A percentile compares a stretch with the other conserved stretches of the same genome.
Evolutionary conservation across 2,888 invertebrate genomes (phyloP).

Genomic region (Crioceris asparagi): DNA sequence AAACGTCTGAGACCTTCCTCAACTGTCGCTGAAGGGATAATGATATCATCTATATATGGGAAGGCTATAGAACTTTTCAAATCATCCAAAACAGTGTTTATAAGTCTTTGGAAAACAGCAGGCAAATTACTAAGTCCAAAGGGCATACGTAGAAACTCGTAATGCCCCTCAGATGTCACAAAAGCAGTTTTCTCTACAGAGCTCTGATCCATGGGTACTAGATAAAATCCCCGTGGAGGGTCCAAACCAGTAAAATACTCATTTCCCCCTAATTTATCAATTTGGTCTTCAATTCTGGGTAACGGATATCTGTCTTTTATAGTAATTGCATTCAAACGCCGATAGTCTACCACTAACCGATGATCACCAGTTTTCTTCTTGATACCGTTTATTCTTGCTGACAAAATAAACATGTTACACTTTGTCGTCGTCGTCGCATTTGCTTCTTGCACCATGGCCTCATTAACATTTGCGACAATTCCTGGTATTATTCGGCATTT

Average conservation of each 20-base stretch:
- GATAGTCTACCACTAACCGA: constrained; percentile 14
- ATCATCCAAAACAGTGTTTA: constrained; percentile 19
- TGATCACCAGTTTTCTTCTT: constrained; percentile 12
- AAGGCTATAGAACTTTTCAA: constrained; percentile 9
- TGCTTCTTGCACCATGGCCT: no score
- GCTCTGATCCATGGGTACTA: constrained; percentile 20
- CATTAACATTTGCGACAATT: no score
- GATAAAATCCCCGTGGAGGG: constrained; percentile 22
- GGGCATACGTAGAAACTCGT: not conserved
- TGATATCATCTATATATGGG: constrained; percentile 17
- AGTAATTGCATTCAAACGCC: constrained; percentile 10
- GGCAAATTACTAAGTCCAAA: no score
- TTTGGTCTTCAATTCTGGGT: constrained; percentile 15
- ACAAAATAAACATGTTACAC: no score
- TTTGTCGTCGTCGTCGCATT: no score
- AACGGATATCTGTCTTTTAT: constrained; percentile 12
- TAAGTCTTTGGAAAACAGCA: no score
- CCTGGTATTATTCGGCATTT: no score
- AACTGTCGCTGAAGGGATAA: constrained; percentile 12
- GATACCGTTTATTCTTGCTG: no score
- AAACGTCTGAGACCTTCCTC: constrained; percentile 12
- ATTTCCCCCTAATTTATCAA: constrained; percentile 13
- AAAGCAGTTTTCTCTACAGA: not conserved
- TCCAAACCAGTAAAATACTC: constrained; percentile 22
- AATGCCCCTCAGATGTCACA: not conserved